phyloP scores from a whole-genome alignment of 1,140 invertebrate species.

The Pomacea maculata region DNA sequence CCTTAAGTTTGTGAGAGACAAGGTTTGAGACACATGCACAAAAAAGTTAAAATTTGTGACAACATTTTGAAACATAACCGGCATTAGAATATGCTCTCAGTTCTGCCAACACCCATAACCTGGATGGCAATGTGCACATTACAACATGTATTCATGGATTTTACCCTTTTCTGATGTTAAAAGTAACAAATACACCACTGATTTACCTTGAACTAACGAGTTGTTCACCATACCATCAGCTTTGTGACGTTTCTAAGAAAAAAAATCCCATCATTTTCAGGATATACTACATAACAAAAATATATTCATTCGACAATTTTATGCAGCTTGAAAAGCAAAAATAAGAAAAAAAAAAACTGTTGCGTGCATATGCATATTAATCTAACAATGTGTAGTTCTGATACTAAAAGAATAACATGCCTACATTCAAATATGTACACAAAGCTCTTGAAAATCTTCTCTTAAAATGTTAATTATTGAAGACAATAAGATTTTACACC shows the following conservation, averaged over 20 bases:
- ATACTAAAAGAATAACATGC: neutral
- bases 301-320: neutral
- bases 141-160: too few relatives aligned
- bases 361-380: neutral
- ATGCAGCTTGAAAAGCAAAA: neutral
- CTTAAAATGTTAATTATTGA: too few relatives aligned
- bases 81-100: too few relatives aligned
- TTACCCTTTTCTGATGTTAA: too few relatives aligned
- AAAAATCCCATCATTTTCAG: neutral
- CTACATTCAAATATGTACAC: neutral
- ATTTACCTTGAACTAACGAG: slow-evolving; percentile 54
- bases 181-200: neutral
- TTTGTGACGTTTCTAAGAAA: slow-evolving; percentile 62
- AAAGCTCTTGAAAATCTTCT: too few relatives aligned
- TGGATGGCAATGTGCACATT: too few relatives aligned
- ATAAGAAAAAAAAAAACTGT: neutral
- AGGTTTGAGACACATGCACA: too few relatives aligned
- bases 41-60: too few relatives aligned
- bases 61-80: too few relatives aligned
- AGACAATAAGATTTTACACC: too few relatives aligned
- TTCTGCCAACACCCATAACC: too few relatives aligned
- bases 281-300: neutral
- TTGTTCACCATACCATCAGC: slow-evolving; percentile 63
- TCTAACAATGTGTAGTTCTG: neutral
- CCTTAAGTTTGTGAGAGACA: too few relatives aligned